Evolutionary conservation across 2,797 vertebrate species (phyloP).

Genomic region (Lithobates pipiens): DNA sequence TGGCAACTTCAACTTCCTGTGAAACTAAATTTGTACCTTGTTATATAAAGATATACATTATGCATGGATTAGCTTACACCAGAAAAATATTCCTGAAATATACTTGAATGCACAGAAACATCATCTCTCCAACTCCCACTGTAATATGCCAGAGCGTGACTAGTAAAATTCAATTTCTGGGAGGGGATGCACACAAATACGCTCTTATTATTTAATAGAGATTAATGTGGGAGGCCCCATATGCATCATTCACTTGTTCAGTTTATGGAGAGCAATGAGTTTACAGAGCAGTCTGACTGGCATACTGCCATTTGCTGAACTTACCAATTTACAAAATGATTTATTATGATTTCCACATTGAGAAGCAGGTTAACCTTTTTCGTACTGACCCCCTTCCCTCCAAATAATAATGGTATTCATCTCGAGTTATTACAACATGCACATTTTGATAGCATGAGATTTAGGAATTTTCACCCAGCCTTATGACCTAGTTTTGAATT

Average conservation of each 20-base stretch:
- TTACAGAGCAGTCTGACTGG: slow-evolving; percentile 50
- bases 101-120: slow-evolving; percentile 41
- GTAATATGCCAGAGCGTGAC: slow-evolving; percentile 49
- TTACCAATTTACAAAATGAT: not conserved
- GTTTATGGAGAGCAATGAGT: slow-evolving; percentile 47
- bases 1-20: not conserved
- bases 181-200: slow-evolving; percentile 20
- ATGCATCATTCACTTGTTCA: slow-evolving; percentile 58
- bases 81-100: slow-evolving; percentile 21
- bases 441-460: slow-evolving; percentile 1
- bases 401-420: not conserved
- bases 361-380: not conserved
- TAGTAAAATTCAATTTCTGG: slow-evolving; percentile 56
- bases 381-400: not conserved
- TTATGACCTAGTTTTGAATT: slow-evolving; percentile 19
- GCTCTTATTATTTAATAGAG: slow-evolving; percentile 44
- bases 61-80: slow-evolving; percentile 9
- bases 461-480: not conserved
- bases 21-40: slow-evolving; percentile 6
- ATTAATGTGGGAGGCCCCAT: slow-evolving; percentile 60
- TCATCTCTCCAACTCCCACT: slow-evolving; percentile 37
- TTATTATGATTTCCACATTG: not conserved
- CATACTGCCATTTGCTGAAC: slow-evolving; percentile 18
- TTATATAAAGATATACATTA: slow-evolving; percentile 24
- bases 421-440: not conserved